A percentile compares a stretch with the other conserved stretches of the same genome.
phyloP scores from a whole-genome alignment of 2,888 invertebrate genomes.

The Drosophila neotestacea region DNA sequence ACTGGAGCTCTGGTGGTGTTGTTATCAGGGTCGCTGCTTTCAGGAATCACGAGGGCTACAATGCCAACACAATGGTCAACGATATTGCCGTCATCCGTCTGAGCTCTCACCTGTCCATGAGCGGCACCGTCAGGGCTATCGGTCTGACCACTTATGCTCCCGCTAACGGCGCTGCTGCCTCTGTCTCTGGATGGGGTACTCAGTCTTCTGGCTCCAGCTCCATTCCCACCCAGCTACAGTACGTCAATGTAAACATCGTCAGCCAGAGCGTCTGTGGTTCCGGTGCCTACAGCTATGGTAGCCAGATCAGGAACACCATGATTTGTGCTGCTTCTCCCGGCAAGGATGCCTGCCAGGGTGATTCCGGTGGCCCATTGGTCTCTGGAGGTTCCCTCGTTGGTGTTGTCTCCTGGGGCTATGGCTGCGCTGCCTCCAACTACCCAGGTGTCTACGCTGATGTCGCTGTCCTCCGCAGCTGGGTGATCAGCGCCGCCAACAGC shows the following conservation, averaged over 20 bases:
- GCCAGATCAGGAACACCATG: conserved; percentile 53
- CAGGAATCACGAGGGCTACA: conserved; percentile 83
- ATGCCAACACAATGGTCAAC: conserved; percentile 85
- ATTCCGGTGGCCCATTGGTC: conserved; percentile 82
- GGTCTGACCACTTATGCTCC: conserved; percentile 77
- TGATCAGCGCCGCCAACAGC: conserved; percentile 24
- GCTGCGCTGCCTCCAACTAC: conserved; percentile 69
- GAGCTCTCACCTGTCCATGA: conserved; percentile 84
- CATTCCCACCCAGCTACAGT: conserved; percentile 83
- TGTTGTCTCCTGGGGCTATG: conserved; percentile 81
- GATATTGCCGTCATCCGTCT: conserved; percentile 87
- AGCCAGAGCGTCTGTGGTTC: conserved; percentile 83
- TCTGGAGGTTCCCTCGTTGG: conserved; percentile 65
- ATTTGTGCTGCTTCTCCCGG: conserved; percentile 67
- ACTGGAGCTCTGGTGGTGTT: conserved; percentile 76
- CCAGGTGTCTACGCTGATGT: conserved; percentile 77
- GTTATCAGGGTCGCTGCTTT: conserved; percentile 48
- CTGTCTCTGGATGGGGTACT: conserved; percentile 75
- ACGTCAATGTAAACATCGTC: conserved; percentile 85
- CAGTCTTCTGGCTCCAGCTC: conserved; percentile 64
- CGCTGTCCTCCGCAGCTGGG: conserved; percentile 58
- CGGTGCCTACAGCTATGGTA: conserved; percentile 82
- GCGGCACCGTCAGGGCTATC: conserved; percentile 83
- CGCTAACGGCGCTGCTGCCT: conserved; percentile 53
- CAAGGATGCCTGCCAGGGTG: conserved; percentile 80